Base-by-base conservation (phyloP, 2,113 vertebrate species). In the Zeus faber region DNA sequence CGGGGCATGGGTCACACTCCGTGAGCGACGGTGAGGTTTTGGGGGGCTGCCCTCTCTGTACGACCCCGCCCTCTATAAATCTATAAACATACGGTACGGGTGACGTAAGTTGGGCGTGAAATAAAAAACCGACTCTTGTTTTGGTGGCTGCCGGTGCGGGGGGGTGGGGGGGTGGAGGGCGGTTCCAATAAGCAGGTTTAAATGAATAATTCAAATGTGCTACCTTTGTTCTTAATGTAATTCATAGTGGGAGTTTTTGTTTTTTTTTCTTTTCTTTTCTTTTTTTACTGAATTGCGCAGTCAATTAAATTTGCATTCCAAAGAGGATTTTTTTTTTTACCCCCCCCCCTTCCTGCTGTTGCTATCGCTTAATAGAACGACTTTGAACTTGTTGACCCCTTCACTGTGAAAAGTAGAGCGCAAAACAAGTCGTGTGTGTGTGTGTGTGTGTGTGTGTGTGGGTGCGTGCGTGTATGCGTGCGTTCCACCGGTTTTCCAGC, bases 291-390 rank as follows among this genome's bases (percentile, higher is more conserved):
- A 69, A 62, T 61, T 65, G n/a, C 75, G 74, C 60, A 60, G 49
- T 58, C 71, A 70, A 72, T 79, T 79, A 50, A 50, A 79, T 81
- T 80, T 81, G 66, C 68, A 80, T 83, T 80, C 65, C 51, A 69
- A 62, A 64, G 63, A 72, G 58, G 48, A 47, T 70, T 54, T n/a
- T 71, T 54, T 24, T 50, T 24, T n/a, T n/a, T n/a, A n/a, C n/a
- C n/a, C n/a, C 33, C 33, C 33, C 33, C 33, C 3, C 11, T 37
- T 3, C 33, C 33, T 49, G 33, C 50, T 61, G 43, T 61, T 49
- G 26, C 4, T 7, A 58, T 61, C 70, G 46, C 39, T 62, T 76
- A 79, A 65, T 80, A 67, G 45, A 63, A 54, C 43, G 39, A 62
- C 74, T 72, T 49, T 45, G 58, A 71, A 79, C 54, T 46, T 70